phyloP scores from a whole-genome alignment of 2,797 vertebrate genomes.

The Trachops cirrhosus region DNA sequence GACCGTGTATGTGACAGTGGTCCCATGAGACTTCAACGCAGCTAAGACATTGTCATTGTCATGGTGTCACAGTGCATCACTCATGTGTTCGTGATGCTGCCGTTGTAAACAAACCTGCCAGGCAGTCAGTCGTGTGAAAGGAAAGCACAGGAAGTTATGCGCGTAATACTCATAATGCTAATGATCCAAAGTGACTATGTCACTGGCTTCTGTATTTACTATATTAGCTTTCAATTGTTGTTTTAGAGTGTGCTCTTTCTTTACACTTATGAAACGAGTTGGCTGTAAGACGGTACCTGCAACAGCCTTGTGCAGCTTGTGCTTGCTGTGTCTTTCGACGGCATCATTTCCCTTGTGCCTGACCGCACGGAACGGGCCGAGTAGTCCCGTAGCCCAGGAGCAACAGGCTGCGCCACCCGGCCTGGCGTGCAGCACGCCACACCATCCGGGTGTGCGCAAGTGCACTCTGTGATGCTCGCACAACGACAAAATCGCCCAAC shows the following conservation, averaged over 20 bases:
- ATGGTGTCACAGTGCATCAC: neutral
- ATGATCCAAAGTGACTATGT: neutral
- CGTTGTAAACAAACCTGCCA: neutral
- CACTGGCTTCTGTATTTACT: neutral
- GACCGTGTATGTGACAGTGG: neutral
- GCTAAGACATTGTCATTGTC: neutral
- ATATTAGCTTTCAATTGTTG: neutral
- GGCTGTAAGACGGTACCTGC: neutral
- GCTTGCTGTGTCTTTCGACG: neutral
- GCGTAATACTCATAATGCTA: neutral
- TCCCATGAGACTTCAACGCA: neutral
- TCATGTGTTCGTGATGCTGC: neutral
- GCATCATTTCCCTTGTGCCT: no score
- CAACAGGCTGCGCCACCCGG: neutral
- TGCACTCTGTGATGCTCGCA: neutral
- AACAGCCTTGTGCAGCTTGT: neutral
- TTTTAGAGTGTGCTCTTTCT: neutral
- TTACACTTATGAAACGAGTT: neutral
- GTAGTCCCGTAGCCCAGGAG: neutral
- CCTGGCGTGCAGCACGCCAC: neutral
- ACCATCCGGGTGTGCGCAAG: neutral
- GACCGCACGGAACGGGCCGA: neutral
- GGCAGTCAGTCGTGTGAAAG: neutral
- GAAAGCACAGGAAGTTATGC: neutral
- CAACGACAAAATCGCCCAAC: neutral